phyloP scores from a whole-genome alignment of 2,888 invertebrate genomes.

The Willowsia nigromaculata region DNA sequence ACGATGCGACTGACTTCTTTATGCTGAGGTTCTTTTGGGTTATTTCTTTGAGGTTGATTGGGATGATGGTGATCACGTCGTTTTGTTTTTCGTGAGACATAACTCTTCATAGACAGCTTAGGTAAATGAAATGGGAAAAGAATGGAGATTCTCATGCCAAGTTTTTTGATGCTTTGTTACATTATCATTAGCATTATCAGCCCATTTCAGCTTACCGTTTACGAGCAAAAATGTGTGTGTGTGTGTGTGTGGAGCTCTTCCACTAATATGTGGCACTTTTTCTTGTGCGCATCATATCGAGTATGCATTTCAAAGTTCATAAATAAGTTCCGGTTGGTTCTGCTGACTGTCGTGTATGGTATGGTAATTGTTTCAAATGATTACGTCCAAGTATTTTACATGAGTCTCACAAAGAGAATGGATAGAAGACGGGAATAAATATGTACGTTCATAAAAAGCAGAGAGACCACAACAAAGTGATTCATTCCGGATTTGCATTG shows the following conservation, averaged over 20 bases:
- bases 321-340: slow-evolving; percentile 67
- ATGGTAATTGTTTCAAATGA: slow-evolving; percentile 65
- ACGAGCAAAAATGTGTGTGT: background rate
- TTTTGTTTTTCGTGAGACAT: slow-evolving; percentile 41
- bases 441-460: background rate
- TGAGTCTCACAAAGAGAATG: slow-evolving; percentile 4
- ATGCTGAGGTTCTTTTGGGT: slow-evolving; percentile 42
- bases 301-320: slow-evolving; percentile 35
- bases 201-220: slow-evolving; percentile 43
- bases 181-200: slow-evolving; percentile 69
- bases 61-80: slow-evolving; percentile 27
- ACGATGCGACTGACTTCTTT: slow-evolving; percentile 52
- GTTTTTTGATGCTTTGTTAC: slow-evolving; percentile 65
- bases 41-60: slow-evolving; percentile 42
- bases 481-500: slow-evolving; percentile 70
- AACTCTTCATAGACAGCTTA: slow-evolving; percentile 53
- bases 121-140: slow-evolving; percentile 28
- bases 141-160: slow-evolving; percentile 58
- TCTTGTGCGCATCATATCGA: background rate
- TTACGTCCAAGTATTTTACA: slow-evolving; percentile 37
- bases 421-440: slow-evolving; percentile 18
- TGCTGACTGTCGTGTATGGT: slow-evolving; percentile 67
- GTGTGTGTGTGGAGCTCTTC: background rate
- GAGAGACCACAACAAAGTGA: slow-evolving; percentile 60
- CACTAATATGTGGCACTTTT: background rate